Conservation (phyloP, 2,888 invertebrate species). For the Agonum fuliginosum region DNA sequence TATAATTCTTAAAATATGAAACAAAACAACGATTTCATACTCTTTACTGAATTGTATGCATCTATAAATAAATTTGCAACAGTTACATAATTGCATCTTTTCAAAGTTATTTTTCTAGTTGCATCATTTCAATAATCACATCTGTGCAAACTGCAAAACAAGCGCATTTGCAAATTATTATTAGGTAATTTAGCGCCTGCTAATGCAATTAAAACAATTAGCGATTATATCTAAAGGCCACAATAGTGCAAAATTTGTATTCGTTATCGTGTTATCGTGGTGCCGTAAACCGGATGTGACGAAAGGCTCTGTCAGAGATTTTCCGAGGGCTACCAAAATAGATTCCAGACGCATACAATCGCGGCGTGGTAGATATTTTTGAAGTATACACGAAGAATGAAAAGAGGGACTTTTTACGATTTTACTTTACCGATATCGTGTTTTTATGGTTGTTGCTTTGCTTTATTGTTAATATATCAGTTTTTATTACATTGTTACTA, state of each 20-base stretch:
- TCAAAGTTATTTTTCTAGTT: conserved; percentile 5
- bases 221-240: conserved; percentile 16
- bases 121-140: conserved; percentile 8
- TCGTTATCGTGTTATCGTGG: not conserved
- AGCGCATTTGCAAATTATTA: conserved; percentile 17
- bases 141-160: conserved; percentile 15
- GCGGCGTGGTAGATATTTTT: not conserved
- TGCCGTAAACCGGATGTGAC: conserved; percentile 40
- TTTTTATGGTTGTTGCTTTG: too few species aligned
- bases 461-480: too few species aligned
- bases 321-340: conserved; percentile 26
- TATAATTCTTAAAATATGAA: too few species aligned
- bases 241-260: not conserved
- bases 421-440: too few species aligned
- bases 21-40: too few species aligned
- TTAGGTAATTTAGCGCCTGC: conserved; percentile 2
- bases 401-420: not conserved
- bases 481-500: too few species aligned
- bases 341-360: conserved; percentile 8
- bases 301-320: conserved; percentile 26
- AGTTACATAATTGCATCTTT: not conserved
- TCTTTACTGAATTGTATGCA: not conserved
- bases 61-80: not conserved
- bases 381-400: not conserved
- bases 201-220: conserved; percentile 42